Evolutionary conservation across 2,113 vertebrate genomes (phyloP).

Genomic region (Ptilonorhynchus violaceus): DNA sequence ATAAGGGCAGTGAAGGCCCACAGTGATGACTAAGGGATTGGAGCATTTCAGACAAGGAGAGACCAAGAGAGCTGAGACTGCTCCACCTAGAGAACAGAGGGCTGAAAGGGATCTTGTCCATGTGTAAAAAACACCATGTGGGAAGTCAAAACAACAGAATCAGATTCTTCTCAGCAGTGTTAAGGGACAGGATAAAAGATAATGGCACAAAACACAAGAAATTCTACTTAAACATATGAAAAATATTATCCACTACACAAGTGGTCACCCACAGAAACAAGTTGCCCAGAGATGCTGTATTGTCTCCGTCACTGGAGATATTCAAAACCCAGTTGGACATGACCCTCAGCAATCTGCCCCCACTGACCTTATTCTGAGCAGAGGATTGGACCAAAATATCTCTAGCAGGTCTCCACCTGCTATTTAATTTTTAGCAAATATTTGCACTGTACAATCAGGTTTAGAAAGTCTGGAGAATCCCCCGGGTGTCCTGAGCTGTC

Average conservation of each 20-base stretch:
- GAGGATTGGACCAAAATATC: background rate
- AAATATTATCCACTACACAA: background rate
- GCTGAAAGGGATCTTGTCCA: background rate
- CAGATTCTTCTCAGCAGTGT: background rate
- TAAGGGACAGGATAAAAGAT: background rate
- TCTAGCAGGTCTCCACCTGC: background rate
- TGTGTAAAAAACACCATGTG: rapidly evolving
- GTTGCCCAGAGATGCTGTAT: background rate
- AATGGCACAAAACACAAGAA: background rate
- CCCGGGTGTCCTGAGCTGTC: background rate
- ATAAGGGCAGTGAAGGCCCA: background rate
- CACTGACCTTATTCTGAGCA: background rate
- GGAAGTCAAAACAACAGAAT: background rate
- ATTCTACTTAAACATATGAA: background rate
- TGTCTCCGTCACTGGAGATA: background rate
- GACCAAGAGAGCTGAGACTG: background rate
- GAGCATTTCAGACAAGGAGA: background rate
- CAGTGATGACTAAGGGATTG: background rate
- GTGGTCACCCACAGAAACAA: background rate
- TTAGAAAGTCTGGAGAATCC: background rate
- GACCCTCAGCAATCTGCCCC: background rate
- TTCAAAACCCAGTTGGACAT: background rate
- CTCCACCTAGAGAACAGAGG: background rate
- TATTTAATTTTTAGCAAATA: background rate
- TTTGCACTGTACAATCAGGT: background rate